A percentile compares a stretch with the other conserved stretches of the same genome.
phyloP scores from a whole-genome alignment of 2,113 vertebrate genomes.

The Gavia stellata region DNA sequence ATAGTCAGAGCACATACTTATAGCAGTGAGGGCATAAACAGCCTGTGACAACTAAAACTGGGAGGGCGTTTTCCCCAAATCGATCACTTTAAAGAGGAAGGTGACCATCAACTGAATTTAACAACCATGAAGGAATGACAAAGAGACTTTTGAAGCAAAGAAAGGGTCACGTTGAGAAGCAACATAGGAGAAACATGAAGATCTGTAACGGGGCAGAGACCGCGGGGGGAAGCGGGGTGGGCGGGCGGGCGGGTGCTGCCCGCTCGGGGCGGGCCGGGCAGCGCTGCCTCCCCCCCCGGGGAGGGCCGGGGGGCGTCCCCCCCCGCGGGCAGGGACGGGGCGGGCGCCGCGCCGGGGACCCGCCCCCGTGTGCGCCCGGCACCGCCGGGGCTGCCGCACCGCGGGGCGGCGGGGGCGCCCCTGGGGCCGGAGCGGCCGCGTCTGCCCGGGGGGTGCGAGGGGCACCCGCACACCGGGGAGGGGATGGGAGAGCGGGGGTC shows the following conservation, averaged over 20 bases:
- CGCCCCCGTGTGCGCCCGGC: no score
- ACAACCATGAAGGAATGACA: background rate
- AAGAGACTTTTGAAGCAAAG: no score
- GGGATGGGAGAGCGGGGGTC: background rate
- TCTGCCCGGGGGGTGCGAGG: rapidly evolving
- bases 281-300: no score
- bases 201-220: background rate
- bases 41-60: background rate
- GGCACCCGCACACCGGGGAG: rapidly evolving
- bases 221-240: rapidly evolving
- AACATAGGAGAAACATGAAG: background rate
- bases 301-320: background rate
- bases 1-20: background rate
- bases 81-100: background rate
- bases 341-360: no score
- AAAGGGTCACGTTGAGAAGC: background rate
- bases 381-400: no score
- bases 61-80: background rate
- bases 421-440: background rate
- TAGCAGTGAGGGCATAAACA: background rate
- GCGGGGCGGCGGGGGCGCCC: no score
- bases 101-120: background rate
- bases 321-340: background rate
- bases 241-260: background rate
- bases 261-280: rapidly evolving